Evolutionary conservation across 2,888 invertebrate species (phyloP), one percentile per base, ranked within the genome.

Genomic region (Coremacera marginata): DNA sequence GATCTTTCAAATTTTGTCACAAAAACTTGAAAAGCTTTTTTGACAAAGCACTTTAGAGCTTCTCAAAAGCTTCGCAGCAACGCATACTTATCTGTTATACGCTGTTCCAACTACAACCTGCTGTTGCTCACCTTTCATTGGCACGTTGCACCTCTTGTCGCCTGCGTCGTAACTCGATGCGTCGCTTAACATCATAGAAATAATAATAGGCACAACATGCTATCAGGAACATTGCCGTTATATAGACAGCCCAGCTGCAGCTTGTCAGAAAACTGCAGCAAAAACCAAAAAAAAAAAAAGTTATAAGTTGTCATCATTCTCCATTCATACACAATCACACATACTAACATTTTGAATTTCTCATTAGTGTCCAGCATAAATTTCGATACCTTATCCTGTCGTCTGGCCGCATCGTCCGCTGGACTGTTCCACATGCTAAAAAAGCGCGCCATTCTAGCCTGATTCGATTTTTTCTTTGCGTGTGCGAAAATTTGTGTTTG

Each of bases 161-260:
- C 8, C 86, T 82, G 16, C 84, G 81, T 14, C 82, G 76, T 1
- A 83, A 63, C 7, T 83, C 84, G 5, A 80, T 78, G 49, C 84
- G 81, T 0, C 83, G 81, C 44, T 83, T 84, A 27, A 84, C 83
- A 51, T 88, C 87, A 22, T 83, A 81, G 55, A 84, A 83, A 34
- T 84, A 86, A 49, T 84, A 89, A 63, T 85, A 86, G 0, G 83
- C 77, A 77, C 87, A 86, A 49, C 84, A 82, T 25, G 78, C 70
- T 34, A 88, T 82, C 44, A 88, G 65, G 16, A 86, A 60, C 1
- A 82, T 68, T 7, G 86, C 84, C n/a, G 85, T 63, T 5, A 82
- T 57, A 77, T 89, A 89, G 1, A 89, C 80, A 9, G 85, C 76
- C 88, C 89, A 89, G 80, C 86, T 87, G 63, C 83, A 86, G 22